Conservation (phyloP, 1,140 invertebrate genomes). For the Temnothorax nylanderi region DNA sequence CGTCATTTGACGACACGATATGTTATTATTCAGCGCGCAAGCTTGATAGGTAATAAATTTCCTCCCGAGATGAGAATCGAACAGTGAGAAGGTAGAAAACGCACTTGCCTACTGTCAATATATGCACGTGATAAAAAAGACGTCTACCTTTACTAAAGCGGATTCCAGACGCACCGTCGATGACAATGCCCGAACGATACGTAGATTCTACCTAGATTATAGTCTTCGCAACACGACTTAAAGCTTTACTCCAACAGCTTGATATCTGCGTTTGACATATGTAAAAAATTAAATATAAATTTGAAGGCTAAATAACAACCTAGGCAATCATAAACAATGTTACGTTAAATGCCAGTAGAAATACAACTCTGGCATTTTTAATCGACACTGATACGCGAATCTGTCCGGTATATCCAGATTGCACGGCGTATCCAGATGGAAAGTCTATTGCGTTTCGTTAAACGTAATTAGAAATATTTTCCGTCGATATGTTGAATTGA, state of each 20-base stretch:
- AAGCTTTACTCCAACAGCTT: neutral
- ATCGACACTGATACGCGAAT: neutral
- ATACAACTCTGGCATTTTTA: neutral
- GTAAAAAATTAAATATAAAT: neutral
- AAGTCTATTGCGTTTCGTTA: neutral
- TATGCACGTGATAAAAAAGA: conserved; percentile 5
- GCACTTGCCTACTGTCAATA: conserved; percentile 14
- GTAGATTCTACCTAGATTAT: neutral
- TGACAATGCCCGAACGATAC: neutral
- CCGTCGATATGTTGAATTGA: neutral
- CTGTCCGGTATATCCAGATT: neutral
- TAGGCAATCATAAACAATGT: neutral
- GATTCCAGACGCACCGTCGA: neutral
- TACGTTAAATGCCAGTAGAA: neutral
- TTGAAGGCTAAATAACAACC: neutral
- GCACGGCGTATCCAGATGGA: neutral
- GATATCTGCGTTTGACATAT: neutral
- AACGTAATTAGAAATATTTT: neutral
- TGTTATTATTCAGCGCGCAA: conserved; percentile 3
- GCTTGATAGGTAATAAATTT: conserved; percentile 13
- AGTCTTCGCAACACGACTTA: neutral
- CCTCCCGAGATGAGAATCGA: neutral
- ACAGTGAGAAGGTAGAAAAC: conserved; percentile 16
- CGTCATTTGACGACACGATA: neutral
- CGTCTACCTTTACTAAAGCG: neutral